Evolutionary conservation across 2,113 vertebrate species (phyloP).

Genomic region (Phylloscopus trochilus): DNA sequence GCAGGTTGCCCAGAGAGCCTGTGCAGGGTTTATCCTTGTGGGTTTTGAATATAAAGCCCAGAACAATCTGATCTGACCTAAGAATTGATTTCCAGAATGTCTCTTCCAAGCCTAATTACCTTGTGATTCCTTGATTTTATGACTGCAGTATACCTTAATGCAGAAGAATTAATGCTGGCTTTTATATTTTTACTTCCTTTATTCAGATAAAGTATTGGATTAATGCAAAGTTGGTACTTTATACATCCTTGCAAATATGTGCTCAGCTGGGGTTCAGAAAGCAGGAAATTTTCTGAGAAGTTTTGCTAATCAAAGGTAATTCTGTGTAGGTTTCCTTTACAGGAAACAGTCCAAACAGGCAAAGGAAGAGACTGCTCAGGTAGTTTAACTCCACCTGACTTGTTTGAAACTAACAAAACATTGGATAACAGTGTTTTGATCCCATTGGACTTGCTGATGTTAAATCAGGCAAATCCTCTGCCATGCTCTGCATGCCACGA

Average conservation of each 20-base stretch:
- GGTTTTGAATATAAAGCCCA: neutral
- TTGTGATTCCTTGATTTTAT: neutral
- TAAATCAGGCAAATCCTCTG: conserved; percentile 24
- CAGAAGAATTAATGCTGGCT: neutral
- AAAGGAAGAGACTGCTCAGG: neutral
- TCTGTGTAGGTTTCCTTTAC: neutral
- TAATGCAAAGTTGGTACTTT: neutral
- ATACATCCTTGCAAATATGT: neutral
- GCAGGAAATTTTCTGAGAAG: neutral
- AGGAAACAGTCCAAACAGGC: neutral
- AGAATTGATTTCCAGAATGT: neutral
- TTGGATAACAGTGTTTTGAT: neutral
- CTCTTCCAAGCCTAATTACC: neutral
- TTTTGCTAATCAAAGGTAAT: neutral
- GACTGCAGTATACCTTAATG: neutral
- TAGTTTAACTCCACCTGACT: neutral
- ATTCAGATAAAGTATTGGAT: neutral
- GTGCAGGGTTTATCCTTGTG: neutral
- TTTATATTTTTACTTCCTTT: neutral
- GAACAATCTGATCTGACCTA: neutral
- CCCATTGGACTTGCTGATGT: neutral
- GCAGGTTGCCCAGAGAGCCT: neutral
- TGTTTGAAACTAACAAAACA: neutral
- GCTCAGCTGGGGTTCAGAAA: neutral
- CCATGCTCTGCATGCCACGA: neutral